Conservation (phyloP, 2,888 invertebrate species). For the Ommatoiulus sabulosus region DNA sequence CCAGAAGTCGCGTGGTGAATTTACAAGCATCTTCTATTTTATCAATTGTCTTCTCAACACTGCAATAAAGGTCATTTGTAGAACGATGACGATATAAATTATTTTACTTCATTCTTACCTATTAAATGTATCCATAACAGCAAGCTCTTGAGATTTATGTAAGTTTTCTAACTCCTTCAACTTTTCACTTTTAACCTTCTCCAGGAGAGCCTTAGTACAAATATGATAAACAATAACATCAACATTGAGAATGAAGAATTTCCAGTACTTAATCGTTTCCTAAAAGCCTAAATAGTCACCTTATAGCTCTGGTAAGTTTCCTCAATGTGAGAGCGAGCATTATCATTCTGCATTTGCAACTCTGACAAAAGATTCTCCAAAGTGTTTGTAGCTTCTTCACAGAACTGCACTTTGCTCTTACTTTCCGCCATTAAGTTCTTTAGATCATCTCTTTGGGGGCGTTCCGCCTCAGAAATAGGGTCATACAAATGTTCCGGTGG, state of each 20-base stretch:
- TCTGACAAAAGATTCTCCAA: constrained; percentile 86
- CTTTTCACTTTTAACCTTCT: constrained; percentile 82
- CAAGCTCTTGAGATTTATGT: constrained; percentile 86
- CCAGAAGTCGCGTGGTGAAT: constrained; percentile 83
- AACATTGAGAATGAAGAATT: background rate
- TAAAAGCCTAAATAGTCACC: constrained; percentile 12
- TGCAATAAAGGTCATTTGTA: constrained; percentile 62
- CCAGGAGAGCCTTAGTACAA: constrained; percentile 77
- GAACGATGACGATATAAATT: background rate
- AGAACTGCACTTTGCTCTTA: constrained; percentile 79
- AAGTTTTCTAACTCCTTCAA: constrained; percentile 79
- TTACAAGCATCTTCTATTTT: constrained; percentile 88
- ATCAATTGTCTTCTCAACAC: constrained; percentile 84
- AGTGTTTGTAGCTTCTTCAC: constrained; percentile 80
- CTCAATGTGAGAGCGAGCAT: constrained; percentile 83
- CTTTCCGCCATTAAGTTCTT: constrained; percentile 80
- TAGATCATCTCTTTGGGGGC: constrained; percentile 81
- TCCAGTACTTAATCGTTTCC: background rate
- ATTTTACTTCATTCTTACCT: constrained; percentile 58
- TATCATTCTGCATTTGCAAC: constrained; percentile 86
- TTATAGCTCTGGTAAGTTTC: constrained; percentile 73
- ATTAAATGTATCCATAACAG: constrained; percentile 87
- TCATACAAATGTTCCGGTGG: constrained; percentile 86
- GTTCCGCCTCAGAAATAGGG: constrained; percentile 82
- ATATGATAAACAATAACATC: constrained; percentile 21